These are phyloP conservation scores for Cynopterus sphinx DNA, from an alignment of 2,797 vertebrate species.

Conservation along the genomic window DNA sequence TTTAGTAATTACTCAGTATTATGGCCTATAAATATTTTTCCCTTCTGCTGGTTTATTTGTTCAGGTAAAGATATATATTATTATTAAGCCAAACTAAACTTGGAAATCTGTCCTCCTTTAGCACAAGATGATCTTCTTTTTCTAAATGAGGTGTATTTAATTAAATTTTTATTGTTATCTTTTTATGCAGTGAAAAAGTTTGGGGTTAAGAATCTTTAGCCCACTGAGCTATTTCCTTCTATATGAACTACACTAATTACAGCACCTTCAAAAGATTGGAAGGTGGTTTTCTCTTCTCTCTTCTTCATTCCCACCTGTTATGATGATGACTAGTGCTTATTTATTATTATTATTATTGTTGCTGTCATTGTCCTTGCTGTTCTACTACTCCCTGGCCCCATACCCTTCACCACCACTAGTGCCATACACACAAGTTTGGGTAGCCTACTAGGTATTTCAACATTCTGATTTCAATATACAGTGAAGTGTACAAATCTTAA, in stretches of 20 bases:
- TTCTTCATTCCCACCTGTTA: background rate
- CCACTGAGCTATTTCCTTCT: background rate
- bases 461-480: background rate
- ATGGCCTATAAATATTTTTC: background rate
- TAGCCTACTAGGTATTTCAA: background rate
- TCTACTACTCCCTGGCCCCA: accelerated
- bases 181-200: background rate
- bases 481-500: background rate
- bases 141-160: background rate
- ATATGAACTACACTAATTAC: background rate
- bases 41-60: background rate
- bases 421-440: background rate
- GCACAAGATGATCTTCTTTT: background rate
- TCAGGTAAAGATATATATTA: background rate
- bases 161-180: background rate
- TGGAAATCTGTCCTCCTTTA: background rate
- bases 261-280: background rate
- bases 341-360: background rate
- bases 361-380: background rate
- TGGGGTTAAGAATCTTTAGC: background rate
- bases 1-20: background rate
- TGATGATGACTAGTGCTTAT: background rate
- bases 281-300: background rate
- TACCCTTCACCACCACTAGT: background rate
- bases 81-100: background rate